Evolutionary conservation across 2,888 invertebrate species (phyloP).

Genomic region (Congeria kusceri): DNA sequence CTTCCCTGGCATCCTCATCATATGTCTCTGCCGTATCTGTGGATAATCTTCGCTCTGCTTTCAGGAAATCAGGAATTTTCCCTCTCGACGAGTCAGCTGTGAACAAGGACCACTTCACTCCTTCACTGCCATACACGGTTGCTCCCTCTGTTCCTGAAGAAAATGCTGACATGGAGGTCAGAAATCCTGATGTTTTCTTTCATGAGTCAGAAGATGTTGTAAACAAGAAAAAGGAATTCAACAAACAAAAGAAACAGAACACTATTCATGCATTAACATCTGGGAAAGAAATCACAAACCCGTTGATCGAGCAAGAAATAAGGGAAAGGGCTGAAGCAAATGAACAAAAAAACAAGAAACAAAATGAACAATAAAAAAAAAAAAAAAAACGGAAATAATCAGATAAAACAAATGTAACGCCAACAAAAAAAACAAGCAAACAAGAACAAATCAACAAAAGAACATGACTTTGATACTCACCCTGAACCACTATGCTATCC

Average conservation of each 20-base stretch:
- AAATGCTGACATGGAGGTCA: neutral
- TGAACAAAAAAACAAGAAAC: too few species aligned
- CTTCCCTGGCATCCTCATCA: slow-evolving; percentile 25
- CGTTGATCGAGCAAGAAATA: too few species aligned
- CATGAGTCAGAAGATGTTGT: neutral
- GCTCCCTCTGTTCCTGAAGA: neutral
- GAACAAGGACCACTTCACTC: slow-evolving; percentile 9
- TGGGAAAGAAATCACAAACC: slow-evolving; percentile 4
- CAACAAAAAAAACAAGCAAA: too few species aligned
- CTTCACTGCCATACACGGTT: slow-evolving; percentile 12
- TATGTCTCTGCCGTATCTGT: slow-evolving; percentile 21
- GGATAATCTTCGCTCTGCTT: slow-evolving; percentile 24
- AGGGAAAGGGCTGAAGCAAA: too few species aligned
- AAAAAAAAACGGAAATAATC: too few species aligned
- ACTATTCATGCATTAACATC: neutral
- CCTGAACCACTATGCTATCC: too few species aligned
- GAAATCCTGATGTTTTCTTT: neutral
- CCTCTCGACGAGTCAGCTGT: slow-evolving; percentile 20
- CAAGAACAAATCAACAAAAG: too few species aligned
- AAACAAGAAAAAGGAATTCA: slow-evolving; percentile 9
- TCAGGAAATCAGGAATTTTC: slow-evolving; percentile 36
- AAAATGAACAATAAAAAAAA: too few species aligned
- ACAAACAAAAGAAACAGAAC: neutral
- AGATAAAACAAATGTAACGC: too few species aligned
- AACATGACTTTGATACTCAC: too few species aligned